Percentiles rank a stretch among this genome's conserved stretches.
These are phyloP conservation scores for Taenaris catops DNA, from an alignment of 2,888 invertebrate species.

Conservation along the genomic window DNA sequence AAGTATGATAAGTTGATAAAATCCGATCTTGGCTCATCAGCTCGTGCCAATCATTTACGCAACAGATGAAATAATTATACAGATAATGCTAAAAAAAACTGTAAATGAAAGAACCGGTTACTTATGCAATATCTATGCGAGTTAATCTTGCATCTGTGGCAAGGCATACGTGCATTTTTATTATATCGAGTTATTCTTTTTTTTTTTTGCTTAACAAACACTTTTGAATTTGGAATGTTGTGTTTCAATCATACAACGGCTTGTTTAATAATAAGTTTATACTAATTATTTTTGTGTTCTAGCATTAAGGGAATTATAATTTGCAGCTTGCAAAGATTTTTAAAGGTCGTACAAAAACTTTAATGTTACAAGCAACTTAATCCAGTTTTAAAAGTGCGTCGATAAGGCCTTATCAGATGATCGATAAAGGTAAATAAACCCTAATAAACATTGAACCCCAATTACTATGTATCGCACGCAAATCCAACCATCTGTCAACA, in stretches of 20 bases:
- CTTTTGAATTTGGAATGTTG: neutral
- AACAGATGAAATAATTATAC: constrained; percentile 13
- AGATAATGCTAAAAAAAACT: constrained; percentile 4
- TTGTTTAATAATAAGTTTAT: too few relatives aligned
- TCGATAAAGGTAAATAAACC: constrained; percentile 30
- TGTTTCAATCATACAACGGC: too few relatives aligned
- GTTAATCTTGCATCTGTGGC: constrained; percentile 3
- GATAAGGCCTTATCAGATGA: constrained; percentile 22
- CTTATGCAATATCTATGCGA: constrained; percentile 8
- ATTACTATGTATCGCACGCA: constrained; percentile 24
- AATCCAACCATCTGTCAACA: constrained; percentile 22
- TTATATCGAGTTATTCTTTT: too few relatives aligned
- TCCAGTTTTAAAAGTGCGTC: constrained; percentile 2
- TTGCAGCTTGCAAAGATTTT: too few relatives aligned
- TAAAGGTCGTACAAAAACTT: too few relatives aligned
- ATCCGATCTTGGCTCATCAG: constrained; percentile 12
- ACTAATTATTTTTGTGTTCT: too few relatives aligned
- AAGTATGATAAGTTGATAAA: constrained; percentile 5
- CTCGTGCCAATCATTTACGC: constrained; percentile 21
- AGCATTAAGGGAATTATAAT: too few relatives aligned
- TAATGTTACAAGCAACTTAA: too few relatives aligned
- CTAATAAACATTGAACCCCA: constrained; percentile 26
- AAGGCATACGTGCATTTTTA: constrained; percentile 1
- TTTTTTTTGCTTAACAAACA: neutral
- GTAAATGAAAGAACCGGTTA: constrained; percentile 1